phyloP scores from a whole-genome alignment of 2,113 vertebrate species.

The Cryptotis parvus region DNA sequence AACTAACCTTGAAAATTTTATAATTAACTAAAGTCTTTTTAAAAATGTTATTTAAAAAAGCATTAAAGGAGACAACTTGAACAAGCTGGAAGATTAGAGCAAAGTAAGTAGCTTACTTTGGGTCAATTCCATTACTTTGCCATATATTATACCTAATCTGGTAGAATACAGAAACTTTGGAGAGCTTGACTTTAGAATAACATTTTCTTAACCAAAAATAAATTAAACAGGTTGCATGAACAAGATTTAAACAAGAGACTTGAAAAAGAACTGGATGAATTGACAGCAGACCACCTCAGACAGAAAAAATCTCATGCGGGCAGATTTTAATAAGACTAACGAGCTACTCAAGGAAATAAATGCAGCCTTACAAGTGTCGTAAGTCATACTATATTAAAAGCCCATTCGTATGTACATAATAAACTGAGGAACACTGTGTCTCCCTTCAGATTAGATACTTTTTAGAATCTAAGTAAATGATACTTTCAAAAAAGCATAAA shows the following conservation, averaged over 20 bases:
- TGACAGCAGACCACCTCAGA: constrained; percentile 94
- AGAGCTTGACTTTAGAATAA: constrained; percentile 85
- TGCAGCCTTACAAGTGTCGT: constrained; percentile 98
- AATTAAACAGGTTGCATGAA: constrained; percentile 95
- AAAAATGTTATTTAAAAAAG: constrained; percentile 82
- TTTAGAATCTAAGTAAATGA: constrained; percentile 42
- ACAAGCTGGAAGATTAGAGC: constrained; percentile 78
- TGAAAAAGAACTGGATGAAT: constrained; percentile 94
- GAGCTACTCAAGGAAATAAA: constrained; percentile 99
- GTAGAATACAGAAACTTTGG: constrained; percentile 81
- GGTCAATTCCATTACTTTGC: constrained; percentile 72
- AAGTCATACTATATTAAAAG: constrained; percentile 88
- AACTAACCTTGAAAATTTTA: constrained; percentile 61
- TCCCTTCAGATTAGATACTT: constrained; percentile 55
- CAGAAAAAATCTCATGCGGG: constrained; percentile 98
- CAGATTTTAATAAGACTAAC: constrained; percentile 99
- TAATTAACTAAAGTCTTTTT: constrained; percentile 25
- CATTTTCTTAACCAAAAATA: constrained; percentile 89
- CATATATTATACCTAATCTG: constrained; percentile 72
- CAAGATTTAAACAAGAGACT: constrained; percentile 98
- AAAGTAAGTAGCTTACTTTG: constrained; percentile 77
- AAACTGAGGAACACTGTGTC: constrained; percentile 67
- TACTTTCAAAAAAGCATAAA: constrained; percentile 38
- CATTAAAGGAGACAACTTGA: constrained; percentile 89
- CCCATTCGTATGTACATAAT: constrained; percentile 76